These are phyloP conservation scores for Callitettix versicolor DNA, from an alignment of 1,140 invertebrate species.

Conservation along the genomic window DNA sequence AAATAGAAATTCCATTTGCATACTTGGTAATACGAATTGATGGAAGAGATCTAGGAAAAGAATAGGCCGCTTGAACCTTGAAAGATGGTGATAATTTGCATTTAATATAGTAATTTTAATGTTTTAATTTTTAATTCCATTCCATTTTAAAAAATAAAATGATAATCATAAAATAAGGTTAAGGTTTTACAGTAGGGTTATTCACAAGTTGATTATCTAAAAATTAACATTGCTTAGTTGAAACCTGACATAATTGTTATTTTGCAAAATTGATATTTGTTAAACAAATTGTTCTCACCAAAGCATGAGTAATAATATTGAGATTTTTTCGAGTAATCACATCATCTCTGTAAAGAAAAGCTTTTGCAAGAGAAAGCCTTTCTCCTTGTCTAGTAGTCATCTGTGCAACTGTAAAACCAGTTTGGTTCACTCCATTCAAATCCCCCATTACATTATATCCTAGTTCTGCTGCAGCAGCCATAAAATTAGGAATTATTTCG, in stretches of 20 bases:
- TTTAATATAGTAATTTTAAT: not conserved
- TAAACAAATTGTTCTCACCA: not conserved
- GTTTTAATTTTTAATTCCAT: not conserved
- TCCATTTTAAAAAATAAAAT: not conserved
- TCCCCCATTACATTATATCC: conserved; percentile 82
- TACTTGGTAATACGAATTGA: no score
- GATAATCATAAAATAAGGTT: not conserved
- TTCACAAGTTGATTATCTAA: no score
- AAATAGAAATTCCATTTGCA: no score
- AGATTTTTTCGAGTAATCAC: conserved; percentile 45
- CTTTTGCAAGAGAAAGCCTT: conserved; percentile 8
- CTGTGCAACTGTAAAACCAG: conserved; percentile 35
- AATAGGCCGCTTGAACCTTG: no score
- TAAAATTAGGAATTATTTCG: conserved; percentile 69
- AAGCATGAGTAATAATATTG: conserved; percentile 39
- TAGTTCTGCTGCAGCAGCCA: conserved; percentile 80
- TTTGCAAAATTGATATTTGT: no score
- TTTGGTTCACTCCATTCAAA: conserved; percentile 55
- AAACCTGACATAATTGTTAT: no score
- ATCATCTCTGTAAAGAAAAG: conserved; percentile 46
- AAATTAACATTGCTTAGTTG: no score
- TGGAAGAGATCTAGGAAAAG: no score
- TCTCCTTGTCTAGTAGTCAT: conserved; percentile 27
- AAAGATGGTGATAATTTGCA: no score
- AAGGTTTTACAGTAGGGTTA: no score